Base-by-base conservation (phyloP, 1,140 invertebrate species). In the Philopotamus ludificatus region DNA sequence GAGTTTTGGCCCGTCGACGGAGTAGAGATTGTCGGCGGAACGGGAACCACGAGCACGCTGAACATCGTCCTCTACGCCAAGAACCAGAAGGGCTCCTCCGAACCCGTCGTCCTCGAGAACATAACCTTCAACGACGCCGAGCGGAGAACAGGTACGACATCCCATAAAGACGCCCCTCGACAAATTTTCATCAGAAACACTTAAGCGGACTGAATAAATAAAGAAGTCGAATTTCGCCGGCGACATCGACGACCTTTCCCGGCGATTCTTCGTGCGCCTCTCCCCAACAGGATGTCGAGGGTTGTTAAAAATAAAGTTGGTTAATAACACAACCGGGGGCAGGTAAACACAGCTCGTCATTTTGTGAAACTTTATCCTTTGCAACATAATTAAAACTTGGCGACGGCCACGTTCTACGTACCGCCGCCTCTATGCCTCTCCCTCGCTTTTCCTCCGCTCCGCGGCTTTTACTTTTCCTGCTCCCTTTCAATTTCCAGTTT, bases 71-170 rank as follows among this genome's bases (percentile, higher is more conserved):
- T 92, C 60, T 95, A 93, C 75, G 89, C 93, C 34, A 85, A 87
- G 67, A 96, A 96, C 79, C 86, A 89, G 26, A 95, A 95, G 76
- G 93, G 93, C 45, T 85, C 87, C 62, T 93, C 91, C 66, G 90
- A 93, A 71, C 84, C 86, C 16, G 85, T 88, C 54, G 81, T 92
- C 0, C 79, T 95, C 10, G 91, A 94, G 73, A 91, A 93, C 72
- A 91, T 92, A 71, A 89, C 90, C 60, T 86, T 94, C 70, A 90
- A 90, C 74, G 91, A 93, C 76, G 90, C 92, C 2, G 92, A 93
- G 71, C 92, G 89, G 74, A 85, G 90, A 73, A 87, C 90, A 78
- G 90, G 92, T 93, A 82, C 81, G 75, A n/a, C n/a, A n/a, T n/a
- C n/a, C n/a, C n/a, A n/a, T n/a, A n/a, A n/a, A n/a, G n/a, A n/a